Conservation (phyloP, 1,140 invertebrate species). For the Pseudachorutes palmiensis region DNA sequence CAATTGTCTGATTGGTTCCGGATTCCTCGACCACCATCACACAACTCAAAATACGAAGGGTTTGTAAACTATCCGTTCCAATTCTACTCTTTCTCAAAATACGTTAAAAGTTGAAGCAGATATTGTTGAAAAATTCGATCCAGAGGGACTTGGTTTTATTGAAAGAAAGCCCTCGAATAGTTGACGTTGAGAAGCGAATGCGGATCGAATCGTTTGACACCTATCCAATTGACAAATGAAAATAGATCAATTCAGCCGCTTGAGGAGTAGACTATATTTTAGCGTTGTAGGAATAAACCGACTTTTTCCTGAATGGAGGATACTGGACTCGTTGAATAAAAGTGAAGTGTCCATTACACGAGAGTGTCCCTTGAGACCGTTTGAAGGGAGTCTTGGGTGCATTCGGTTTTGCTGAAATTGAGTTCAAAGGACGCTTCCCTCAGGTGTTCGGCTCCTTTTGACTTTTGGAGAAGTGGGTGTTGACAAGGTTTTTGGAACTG, state of each 20-base stretch:
- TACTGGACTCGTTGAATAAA: too few relatives aligned
- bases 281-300: neutral
- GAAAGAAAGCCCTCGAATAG: too few relatives aligned
- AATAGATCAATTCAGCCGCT: conserved; percentile 25
- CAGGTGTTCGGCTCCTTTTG: conserved; percentile 17
- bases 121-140: conserved; percentile 3
- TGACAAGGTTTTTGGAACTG: neutral
- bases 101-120: neutral
- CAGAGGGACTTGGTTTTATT: neutral
- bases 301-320: neutral
- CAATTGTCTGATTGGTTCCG: neutral
- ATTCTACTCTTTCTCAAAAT: too few relatives aligned
- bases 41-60: conserved; percentile 8
- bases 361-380: neutral
- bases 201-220: too few relatives aligned
- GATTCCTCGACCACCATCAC: neutral
- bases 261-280: neutral
- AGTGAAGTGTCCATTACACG: too few relatives aligned
- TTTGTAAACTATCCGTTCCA: neutral
- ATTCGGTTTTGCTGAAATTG: conserved; percentile 12
- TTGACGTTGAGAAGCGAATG: too few relatives aligned
- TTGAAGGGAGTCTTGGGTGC: neutral
- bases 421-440: neutral
- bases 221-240: conserved; percentile 20
- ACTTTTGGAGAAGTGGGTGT: conserved; percentile 9